Conservation (phyloP, 2,113 vertebrate genomes). For the Cinclus mexicanus region DNA sequence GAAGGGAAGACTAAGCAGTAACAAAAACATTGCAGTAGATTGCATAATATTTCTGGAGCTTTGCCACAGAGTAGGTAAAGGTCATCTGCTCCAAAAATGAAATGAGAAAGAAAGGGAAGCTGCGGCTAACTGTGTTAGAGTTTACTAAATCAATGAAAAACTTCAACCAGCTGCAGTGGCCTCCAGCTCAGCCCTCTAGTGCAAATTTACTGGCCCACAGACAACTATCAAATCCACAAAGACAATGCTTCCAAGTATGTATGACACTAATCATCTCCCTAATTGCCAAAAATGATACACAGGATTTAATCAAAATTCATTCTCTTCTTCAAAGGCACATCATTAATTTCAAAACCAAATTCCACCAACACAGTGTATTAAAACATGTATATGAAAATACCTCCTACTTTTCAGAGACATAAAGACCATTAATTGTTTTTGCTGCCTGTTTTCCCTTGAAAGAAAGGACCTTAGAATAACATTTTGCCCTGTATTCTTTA, state of each 20-base stretch:
- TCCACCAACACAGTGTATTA: background rate
- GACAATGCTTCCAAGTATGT: background rate
- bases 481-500: background rate
- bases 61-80: constrained; percentile 9
- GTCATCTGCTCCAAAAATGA: background rate
- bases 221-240: background rate
- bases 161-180: background rate
- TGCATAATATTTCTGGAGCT: background rate
- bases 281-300: background rate
- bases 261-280: background rate
- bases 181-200: background rate
- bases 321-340: background rate
- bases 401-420: background rate
- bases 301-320: background rate
- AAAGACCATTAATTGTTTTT: background rate
- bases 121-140: background rate
- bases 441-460: background rate
- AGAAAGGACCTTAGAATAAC: background rate
- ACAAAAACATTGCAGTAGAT: background rate
- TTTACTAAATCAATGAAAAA: constrained; percentile 15
- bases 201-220: background rate
- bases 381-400: background rate
- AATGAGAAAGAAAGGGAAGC: background rate
- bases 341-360: constrained; percentile 2
- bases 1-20: background rate